Conservation (phyloP, 2,888 invertebrate genomes). For the Chydorus sphaericus region DNA sequence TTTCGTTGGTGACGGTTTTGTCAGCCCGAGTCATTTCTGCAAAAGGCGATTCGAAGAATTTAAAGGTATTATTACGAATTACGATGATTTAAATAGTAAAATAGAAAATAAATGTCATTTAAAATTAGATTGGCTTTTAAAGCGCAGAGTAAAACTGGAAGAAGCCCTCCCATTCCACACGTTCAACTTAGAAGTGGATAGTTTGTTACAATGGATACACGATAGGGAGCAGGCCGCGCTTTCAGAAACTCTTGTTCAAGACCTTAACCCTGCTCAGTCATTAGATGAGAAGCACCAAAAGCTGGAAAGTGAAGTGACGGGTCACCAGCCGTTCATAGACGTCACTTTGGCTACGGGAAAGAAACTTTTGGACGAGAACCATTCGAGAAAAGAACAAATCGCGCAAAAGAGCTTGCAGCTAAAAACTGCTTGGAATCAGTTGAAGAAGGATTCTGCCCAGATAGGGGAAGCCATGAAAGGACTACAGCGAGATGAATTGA, state of each 20-base stretch:
- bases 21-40: slow-evolving; percentile 43
- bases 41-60: not conserved
- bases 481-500: no score
- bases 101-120: slow-evolving; percentile 1
- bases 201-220: slow-evolving; percentile 87
- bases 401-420: slow-evolving; percentile 59
- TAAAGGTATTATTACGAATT: slow-evolving; percentile 1
- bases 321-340: slow-evolving; percentile 70
- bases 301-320: slow-evolving; percentile 72
- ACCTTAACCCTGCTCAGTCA: slow-evolving; percentile 81
- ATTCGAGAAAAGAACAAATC: slow-evolving; percentile 46
- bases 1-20: slow-evolving; percentile 79
- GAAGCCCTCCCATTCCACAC: slow-evolving; percentile 76
- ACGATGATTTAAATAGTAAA: not conserved
- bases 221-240: slow-evolving; percentile 71
- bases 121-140: slow-evolving; percentile 44
- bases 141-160: slow-evolving; percentile 60
- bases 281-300: slow-evolving; percentile 87
- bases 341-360: slow-evolving; percentile 65
- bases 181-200: slow-evolving; percentile 81
- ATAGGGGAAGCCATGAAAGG: no score
- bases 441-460: no score
- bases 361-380: slow-evolving; percentile 52
- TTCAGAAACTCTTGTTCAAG: slow-evolving; percentile 59
- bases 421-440: slow-evolving; percentile 54